Base-by-base conservation (phyloP, 2,888 invertebrate species). In the Phaonia tiefii region DNA sequence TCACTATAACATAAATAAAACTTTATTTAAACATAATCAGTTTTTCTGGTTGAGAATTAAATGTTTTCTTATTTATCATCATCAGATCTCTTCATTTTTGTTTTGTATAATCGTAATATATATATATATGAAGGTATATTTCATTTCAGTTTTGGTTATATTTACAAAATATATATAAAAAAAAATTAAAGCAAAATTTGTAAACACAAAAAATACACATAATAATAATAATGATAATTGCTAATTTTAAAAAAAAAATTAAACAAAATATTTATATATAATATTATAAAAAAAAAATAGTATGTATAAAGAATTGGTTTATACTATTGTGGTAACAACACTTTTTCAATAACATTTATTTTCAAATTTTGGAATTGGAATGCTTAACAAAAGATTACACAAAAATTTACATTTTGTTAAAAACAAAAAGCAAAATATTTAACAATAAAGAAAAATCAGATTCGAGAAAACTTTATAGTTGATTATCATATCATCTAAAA, bases 11-110 rank as follows among this genome's bases (percentile, higher is more conserved):
- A 81, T 81, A 81, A 81, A 78, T 78, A 75, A 72, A 81, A 81
- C 78, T 81, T 81, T 81, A 81, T 42, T 82, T 83, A 80, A 83
- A 83, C 82, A 79, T 83, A 81, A 84, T 83, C 84, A 84, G 80
- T 80, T 77, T n/a, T n/a, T 74, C 51, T 58, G 63, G 26, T 79
- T 74, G 63, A 63, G 63, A 63, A 37, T 63, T 22, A 37, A 42
- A 63, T 39, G 22, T 20, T 22, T 63, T 58, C 15, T 17, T 49
- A 13, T 15, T 31, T 31, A 2, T 26, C 15, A 54, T 58, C 15
- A 15, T 58, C 26, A 13, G 26, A 15, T 44, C 11, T 51, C 15
- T 31, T 58, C 26, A 13, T 58, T 31, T 44, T 44, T 51, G 26
- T 63, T 54, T 58, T 60, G 42, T 63, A 58, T 58, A 37, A 39